These are phyloP conservation scores for Dicranocentrus wangi DNA, from an alignment of 2,888 invertebrate species.

Conservation along the genomic window DNA sequence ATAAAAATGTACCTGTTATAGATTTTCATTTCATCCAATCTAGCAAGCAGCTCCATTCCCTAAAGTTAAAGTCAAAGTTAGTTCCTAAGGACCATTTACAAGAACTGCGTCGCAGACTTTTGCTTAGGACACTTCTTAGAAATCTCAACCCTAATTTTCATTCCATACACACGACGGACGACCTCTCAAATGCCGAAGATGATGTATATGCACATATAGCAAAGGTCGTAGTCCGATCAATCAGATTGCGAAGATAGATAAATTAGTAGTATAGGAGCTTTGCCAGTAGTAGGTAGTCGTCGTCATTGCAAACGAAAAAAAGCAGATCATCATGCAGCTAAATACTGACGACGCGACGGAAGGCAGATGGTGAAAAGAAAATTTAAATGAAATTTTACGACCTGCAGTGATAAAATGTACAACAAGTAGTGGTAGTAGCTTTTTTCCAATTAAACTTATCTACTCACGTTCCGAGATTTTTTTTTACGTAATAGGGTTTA, in stretches of 20 bases:
- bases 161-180: background rate
- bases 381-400: background rate
- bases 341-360: background rate
- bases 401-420: background rate
- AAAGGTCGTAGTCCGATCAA: slow-evolving; percentile 36
- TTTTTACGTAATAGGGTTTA: too few species aligned
- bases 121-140: background rate
- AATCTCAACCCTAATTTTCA: slow-evolving; percentile 4
- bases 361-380: background rate
- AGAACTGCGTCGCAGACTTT: background rate
- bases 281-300: background rate
- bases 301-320: background rate
- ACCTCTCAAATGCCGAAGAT: slow-evolving; percentile 6
- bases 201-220: background rate
- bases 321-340: background rate
- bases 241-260: slow-evolving; percentile 9
- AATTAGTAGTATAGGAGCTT: background rate
- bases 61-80: too few species aligned
- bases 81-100: too few species aligned
- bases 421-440: too few species aligned
- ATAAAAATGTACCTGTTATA: too few species aligned
- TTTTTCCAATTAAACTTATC: too few species aligned
- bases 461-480: too few species aligned
- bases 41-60: too few species aligned
- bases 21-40: too few species aligned